Evolutionary conservation across 2,113 vertebrate genomes (phyloP).

Genomic region (Sakesphorus luctuosus): DNA sequence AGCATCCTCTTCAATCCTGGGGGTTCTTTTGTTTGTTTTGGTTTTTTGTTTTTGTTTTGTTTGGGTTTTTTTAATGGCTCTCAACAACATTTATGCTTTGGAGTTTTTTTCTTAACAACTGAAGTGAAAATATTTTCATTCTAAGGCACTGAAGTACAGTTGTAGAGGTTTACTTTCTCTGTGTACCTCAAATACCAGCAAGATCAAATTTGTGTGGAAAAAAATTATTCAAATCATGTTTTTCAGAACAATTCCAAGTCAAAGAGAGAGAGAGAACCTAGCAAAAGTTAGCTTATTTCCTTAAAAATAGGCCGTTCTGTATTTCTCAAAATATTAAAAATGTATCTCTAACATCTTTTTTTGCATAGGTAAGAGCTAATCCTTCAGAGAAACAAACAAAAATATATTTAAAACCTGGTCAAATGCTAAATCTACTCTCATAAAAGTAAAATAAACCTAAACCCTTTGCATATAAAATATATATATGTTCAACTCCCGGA

Average conservation of each 20-base stretch:
- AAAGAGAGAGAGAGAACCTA: not conserved
- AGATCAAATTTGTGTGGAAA: not conserved
- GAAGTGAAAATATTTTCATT: not conserved
- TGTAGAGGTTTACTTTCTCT: not conserved
- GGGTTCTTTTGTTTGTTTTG: too few species aligned
- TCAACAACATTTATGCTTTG: not conserved
- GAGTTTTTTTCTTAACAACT: not conserved
- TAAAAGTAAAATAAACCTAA: not conserved
- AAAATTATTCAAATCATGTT: not conserved
- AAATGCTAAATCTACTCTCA: not conserved
- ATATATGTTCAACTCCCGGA: not conserved
- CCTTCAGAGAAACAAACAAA: not conserved
- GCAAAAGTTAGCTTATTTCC: not conserved
- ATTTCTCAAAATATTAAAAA: not conserved
- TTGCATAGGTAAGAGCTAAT: not conserved
- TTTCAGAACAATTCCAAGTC: not conserved
- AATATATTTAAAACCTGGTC: not conserved
- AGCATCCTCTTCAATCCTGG: not conserved
- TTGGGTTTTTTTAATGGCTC: not conserved
- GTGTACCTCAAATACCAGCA: not conserved
- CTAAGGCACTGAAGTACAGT: not conserved
- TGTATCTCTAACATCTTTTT: not conserved
- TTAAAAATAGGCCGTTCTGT: not conserved
- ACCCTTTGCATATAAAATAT: not conserved
- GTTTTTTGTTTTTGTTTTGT: not conserved